These are phyloP conservation scores for Rosalia funebris DNA, from an alignment of 2,888 invertebrate genomes.

Conservation along the genomic window DNA sequence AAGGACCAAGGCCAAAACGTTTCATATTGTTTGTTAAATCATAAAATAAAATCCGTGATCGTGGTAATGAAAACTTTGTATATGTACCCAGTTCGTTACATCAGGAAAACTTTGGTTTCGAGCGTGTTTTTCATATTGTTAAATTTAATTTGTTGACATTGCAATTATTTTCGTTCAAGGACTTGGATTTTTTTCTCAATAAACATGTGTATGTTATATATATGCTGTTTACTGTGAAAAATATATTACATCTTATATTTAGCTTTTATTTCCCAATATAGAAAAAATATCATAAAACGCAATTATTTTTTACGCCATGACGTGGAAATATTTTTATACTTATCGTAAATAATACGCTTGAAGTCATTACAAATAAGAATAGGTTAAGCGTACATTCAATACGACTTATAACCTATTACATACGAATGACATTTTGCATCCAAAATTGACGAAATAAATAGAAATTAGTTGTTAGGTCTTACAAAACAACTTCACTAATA, in stretches of 20 bases:
- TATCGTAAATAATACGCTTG: too few species aligned
- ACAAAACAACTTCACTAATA: too few species aligned
- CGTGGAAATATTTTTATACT: too few species aligned
- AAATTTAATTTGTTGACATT: conserved; percentile 30
- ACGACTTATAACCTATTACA: too few species aligned
- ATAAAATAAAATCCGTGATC: conserved; percentile 36
- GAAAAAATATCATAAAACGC: conserved; percentile 4
- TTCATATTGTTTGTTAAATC: conserved; percentile 41
- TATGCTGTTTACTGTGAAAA: conserved; percentile 13
- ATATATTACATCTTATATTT: conserved; percentile 11
- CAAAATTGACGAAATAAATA: too few species aligned
- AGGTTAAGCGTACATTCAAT: too few species aligned
- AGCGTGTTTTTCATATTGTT: conserved; percentile 23
- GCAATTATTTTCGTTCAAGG: conserved; percentile 34
- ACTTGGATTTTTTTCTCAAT: conserved; percentile 25
- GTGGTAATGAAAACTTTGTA: conserved; percentile 25
- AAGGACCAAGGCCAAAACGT: conserved; percentile 45
- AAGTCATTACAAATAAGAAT: too few species aligned
- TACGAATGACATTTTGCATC: too few species aligned
- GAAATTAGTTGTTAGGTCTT: too few species aligned
- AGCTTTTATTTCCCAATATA: conserved; percentile 7
- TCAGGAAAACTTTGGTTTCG: conserved; percentile 8
- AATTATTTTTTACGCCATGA: too few species aligned
- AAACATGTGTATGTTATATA: conserved; percentile 31
- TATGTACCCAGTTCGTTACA: conserved; percentile 20